A percentile compares a stretch with the other conserved stretches of the same genome.
phyloP scores from a whole-genome alignment of 2,797 vertebrate genomes.

The Micromesistius poutassou region DNA sequence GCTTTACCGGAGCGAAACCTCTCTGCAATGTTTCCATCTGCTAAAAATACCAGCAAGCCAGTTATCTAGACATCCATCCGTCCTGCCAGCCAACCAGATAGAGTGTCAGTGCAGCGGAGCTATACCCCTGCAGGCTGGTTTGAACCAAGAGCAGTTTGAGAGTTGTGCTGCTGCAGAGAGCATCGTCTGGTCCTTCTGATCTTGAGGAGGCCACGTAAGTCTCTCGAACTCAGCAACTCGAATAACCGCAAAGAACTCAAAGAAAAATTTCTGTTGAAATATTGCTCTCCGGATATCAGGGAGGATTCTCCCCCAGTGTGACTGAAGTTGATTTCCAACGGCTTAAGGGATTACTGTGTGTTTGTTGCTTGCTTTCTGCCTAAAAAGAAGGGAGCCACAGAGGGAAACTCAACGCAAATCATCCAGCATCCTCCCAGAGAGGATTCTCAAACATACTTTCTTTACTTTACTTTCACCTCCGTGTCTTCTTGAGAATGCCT shows the following conservation, averaged over 20 bases:
- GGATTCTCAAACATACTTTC: background rate
- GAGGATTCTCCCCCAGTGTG: background rate
- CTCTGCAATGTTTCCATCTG: slow-evolving; percentile 56
- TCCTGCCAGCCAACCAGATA: slow-evolving; percentile 7
- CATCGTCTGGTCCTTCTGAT: background rate
- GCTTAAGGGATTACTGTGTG: background rate
- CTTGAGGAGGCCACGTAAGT: background rate
- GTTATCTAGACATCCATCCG: background rate
- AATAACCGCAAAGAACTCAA: background rate
- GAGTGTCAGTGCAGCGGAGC: slow-evolving; percentile 29
- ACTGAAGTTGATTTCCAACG: background rate
- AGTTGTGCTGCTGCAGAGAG: slow-evolving; percentile 29
- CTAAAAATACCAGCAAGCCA: slow-evolving; percentile 68
- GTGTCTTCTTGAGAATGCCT: background rate
- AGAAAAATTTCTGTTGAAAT: background rate
- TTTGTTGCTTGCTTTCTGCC: background rate
- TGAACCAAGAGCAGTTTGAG: slow-evolving; percentile 22
- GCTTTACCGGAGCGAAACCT: slow-evolving; percentile 48
- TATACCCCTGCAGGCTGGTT: slow-evolving; percentile 30
- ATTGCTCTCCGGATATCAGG: background rate
- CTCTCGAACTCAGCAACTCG: background rate
- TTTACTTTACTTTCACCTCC: background rate
- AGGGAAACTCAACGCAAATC: background rate
- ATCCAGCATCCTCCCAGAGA: background rate
- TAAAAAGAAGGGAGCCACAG: background rate